These are phyloP conservation scores for Crotalus helleri DNA, from an alignment of 2,113 vertebrate species.

Conservation along the genomic window DNA sequence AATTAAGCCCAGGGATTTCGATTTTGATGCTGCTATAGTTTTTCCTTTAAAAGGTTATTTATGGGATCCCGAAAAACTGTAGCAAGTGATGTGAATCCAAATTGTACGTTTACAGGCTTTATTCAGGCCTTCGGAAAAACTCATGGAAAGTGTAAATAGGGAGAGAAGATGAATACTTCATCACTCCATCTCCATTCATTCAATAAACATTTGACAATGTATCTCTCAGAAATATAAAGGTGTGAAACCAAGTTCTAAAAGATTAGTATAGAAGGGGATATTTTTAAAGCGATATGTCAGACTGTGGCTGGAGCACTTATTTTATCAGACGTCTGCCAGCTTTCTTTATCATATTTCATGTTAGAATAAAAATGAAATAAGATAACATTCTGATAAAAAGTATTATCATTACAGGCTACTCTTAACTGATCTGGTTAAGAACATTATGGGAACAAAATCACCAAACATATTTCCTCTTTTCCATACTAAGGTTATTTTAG, in stretches of 20 bases:
- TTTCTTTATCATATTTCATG: constrained; percentile 58
- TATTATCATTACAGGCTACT: background rate
- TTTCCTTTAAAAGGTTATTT: no score
- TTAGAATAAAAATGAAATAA: constrained; percentile 59
- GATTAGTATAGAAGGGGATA: constrained; percentile 28
- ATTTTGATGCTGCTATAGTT: no score
- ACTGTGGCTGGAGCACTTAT: constrained; percentile 50
- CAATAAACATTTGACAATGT: background rate
- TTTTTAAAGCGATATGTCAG: constrained; percentile 34
- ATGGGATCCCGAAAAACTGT: background rate
- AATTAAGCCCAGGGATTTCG: background rate
- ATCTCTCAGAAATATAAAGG: background rate
- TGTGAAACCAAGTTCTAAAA: constrained; percentile 42
- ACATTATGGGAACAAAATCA: background rate
- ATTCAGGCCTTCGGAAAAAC: background rate
- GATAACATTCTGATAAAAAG: constrained; percentile 47
- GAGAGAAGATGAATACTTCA: background rate
- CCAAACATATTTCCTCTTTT: background rate
- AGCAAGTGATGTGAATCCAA: background rate
- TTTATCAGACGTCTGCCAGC: constrained; percentile 27
- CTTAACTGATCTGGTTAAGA: background rate
- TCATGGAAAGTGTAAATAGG: background rate
- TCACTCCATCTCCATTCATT: background rate
- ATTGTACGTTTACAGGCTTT: background rate
- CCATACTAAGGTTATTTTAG: background rate